Percentiles rank a stretch among this genome's conserved stretches.
Evolutionary conservation across 2,888 invertebrate genomes (phyloP).

Genomic region (Fragum whitleyi): DNA sequence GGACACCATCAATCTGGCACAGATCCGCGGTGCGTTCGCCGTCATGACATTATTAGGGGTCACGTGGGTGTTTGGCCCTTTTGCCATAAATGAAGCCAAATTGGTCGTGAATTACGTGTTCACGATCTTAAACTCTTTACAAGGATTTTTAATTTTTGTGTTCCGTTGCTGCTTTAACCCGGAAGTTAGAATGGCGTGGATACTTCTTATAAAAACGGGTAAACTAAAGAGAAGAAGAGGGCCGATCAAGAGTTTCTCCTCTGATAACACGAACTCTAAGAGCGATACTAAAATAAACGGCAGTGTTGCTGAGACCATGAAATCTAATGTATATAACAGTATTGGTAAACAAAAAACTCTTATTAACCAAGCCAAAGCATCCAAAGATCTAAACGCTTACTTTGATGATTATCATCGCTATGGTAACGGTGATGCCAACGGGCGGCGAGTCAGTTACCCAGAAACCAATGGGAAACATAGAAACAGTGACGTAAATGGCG

Average conservation of each 20-base stretch:
- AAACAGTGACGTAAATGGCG: constrained; percentile 16
- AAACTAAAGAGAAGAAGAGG: constrained; percentile 79
- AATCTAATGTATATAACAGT: constrained; percentile 62
- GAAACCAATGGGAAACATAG: constrained; percentile 23
- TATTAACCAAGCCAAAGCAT: constrained; percentile 43
- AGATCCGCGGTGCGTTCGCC: constrained; percentile 81
- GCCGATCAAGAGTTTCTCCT: constrained; percentile 70
- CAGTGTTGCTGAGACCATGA: constrained; percentile 61
- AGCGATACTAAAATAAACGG: constrained; percentile 65
- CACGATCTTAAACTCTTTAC: constrained; percentile 81
- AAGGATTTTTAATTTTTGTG: constrained; percentile 81
- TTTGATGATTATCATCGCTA: constrained; percentile 49
- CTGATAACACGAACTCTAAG: constrained; percentile 74
- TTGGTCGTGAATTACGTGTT: constrained; percentile 81
- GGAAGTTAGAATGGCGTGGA: constrained; percentile 80
- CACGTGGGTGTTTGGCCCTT: constrained; percentile 83
- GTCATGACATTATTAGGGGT: constrained; percentile 81
- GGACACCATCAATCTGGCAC: constrained; percentile 70
- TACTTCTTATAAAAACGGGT: constrained; percentile 78
- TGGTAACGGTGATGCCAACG: constrained; percentile 28
- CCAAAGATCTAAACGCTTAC: constrained; percentile 57
- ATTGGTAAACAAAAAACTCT: constrained; percentile 50
- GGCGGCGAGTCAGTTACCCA: constrained; percentile 35
- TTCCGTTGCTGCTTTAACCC: constrained; percentile 81
- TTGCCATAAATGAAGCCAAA: constrained; percentile 80